phyloP scores from a whole-genome alignment of 2,113 vertebrate species.

The Sprattus sprattus region DNA sequence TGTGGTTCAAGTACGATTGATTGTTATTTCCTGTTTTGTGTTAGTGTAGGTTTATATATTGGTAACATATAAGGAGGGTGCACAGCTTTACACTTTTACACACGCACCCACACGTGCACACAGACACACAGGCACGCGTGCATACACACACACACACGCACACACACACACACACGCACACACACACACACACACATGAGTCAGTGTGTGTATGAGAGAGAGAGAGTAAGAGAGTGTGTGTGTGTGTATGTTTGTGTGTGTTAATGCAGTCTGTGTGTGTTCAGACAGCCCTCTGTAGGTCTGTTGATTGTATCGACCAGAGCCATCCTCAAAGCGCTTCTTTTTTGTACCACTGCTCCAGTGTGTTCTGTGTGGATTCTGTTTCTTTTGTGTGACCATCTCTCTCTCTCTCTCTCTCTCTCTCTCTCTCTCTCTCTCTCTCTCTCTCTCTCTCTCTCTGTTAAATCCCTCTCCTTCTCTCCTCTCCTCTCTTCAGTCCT shows the following conservation, averaged over 20 bases:
- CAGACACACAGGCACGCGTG: not conserved
- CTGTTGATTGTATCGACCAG: not conserved
- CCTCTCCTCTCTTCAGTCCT: not conserved
- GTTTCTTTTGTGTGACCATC: not conserved
- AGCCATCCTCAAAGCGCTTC: not conserved
- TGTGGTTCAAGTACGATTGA: not conserved
- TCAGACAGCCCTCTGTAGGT: not conserved
- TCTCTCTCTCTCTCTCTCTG: not conserved
- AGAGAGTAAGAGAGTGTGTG: not conserved
- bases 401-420: slow-evolving; percentile 19
- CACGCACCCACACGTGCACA: not conserved
- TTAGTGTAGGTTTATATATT: not conserved
- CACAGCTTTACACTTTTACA: not conserved
- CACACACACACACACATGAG: slow-evolving; percentile 3
- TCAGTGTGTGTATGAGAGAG: not conserved
- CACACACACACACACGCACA: not conserved
- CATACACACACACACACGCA: not conserved
- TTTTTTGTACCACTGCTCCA: not conserved
- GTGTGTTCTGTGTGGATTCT: slow-evolving; percentile 1
- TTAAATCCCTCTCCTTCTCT: not conserved
- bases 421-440: not conserved
- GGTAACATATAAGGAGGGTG: not conserved
- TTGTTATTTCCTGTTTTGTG: slow-evolving; percentile 1
- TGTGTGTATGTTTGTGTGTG: not conserved
- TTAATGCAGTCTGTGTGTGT: not conserved